Percentiles rank a stretch among this genome's conserved stretches.
phyloP scores from a whole-genome alignment of 2,797 vertebrate species.

The Ambastaia sidthimunki region DNA sequence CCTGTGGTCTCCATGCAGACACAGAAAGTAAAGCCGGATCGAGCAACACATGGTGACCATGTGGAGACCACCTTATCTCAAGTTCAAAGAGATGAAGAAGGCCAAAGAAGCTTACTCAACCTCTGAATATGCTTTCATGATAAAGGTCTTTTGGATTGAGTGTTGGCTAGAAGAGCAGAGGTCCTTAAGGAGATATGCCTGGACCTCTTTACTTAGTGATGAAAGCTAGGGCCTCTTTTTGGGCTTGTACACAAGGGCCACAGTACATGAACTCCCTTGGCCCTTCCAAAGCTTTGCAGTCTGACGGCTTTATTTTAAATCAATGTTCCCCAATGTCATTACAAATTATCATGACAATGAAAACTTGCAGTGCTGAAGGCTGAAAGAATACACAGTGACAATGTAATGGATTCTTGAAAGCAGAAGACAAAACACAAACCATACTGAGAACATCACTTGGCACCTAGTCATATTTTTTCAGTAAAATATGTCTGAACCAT shows the following conservation, averaged over 20 bases:
- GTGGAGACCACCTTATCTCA: slow-evolving; percentile 75
- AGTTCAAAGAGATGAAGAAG: slow-evolving; percentile 73
- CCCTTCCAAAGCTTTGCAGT: slow-evolving; percentile 25
- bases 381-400: slow-evolving; percentile 20
- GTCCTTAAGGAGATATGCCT: slow-evolving; percentile 60
- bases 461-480: neutral
- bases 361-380: slow-evolving; percentile 22
- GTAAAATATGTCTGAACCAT: neutral
- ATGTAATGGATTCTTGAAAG: neutral
- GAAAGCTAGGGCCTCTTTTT: slow-evolving; percentile 45
- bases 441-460: neutral
- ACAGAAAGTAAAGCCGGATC: slow-evolving; percentile 43
- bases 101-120: slow-evolving; percentile 69
- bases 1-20: slow-evolving; percentile 41
- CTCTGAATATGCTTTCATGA: slow-evolving; percentile 76
- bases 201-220: slow-evolving; percentile 59
- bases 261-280: neutral
- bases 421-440: neutral
- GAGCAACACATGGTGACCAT: slow-evolving; percentile 67
- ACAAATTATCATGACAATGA: slow-evolving; percentile 33
- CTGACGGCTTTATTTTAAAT: slow-evolving; percentile 41
- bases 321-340: slow-evolving; percentile 19
- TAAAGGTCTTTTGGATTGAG: slow-evolving; percentile 64
- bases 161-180: slow-evolving; percentile 59
- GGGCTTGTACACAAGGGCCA: slow-evolving; percentile 3